Evolutionary conservation across 2,797 vertebrate species (phyloP), one percentile per base, ranked within the genome.

Genomic region (Sebastes trivittatus): DNA sequence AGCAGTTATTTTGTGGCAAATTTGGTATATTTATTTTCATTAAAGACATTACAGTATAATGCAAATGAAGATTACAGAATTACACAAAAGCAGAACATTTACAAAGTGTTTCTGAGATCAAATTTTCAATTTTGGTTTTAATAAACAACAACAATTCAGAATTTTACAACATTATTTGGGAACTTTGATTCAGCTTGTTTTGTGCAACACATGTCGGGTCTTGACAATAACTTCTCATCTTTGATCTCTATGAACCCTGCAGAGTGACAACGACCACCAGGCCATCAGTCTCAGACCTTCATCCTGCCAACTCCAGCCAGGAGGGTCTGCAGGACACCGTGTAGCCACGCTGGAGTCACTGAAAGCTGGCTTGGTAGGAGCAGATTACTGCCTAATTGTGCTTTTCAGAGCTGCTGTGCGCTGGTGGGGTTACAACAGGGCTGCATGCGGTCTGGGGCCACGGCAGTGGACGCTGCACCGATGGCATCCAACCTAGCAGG

Each of bases 311-410:
- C 86, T 90, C 91, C 93, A 91, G 88, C 92, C 87, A 93, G 88
- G 94, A 94, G 74, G 93, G 97, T 87, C 97, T 95, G 96, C 97
- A 97, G 97, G 97, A 97, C 96, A 95, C 91, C 96, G 93, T 98
- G 97, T 98, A 94, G 95, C 93, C 95, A 94, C 92, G 93, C 95
- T 96, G 96, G 95, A 92, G 94, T 93, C 92, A 93, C 96, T 95
- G 95, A 98, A 95, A 97, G 97, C 92, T 80, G 93, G 90, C 96
- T 92, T 96, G 95, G 96, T 95, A 95, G 96, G 97, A 97, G 97
- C 97, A 97, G 97, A 97, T 97, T 97, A 95, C 93, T 95, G 94
- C 95, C 97, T 96, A 96, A 97, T 99, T 99, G 97, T 97, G 97
- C 96, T 96, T 95, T 98, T 99, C 97, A 96, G 90, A 88, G 92